phyloP scores from a whole-genome alignment of 2,888 invertebrate species.

The Brachylomia viminalis region DNA sequence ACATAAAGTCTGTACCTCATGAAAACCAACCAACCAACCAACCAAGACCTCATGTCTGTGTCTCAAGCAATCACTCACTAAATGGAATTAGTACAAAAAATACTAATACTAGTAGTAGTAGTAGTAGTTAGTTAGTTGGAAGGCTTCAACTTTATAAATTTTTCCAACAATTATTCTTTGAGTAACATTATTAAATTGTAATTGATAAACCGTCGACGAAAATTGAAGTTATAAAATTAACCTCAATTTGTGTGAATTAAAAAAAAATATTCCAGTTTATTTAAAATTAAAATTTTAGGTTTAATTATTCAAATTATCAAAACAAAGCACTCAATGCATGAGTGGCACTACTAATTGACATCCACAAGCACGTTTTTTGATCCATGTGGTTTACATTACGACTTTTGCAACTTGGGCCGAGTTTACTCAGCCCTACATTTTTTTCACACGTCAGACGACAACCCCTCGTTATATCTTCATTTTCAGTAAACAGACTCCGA shows the following conservation, averaged over 20 bases:
- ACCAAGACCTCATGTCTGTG: too few species aligned
- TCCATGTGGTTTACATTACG: neutral
- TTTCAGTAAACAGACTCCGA: constrained; percentile 40
- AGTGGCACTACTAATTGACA: neutral
- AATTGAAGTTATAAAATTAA: neutral
- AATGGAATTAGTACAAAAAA: neutral
- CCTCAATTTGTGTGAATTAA: neutral
- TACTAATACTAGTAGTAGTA: too few species aligned
- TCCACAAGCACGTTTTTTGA: neutral
- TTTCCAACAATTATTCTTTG: neutral
- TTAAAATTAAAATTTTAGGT: neutral
- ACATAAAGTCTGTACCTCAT: neutral
- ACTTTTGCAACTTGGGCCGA: too few species aligned
- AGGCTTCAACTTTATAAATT: neutral
- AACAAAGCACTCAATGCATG: neutral
- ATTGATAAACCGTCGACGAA: neutral
- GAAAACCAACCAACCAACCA: too few species aligned
- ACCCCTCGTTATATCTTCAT: constrained; percentile 23
- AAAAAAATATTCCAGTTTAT: neutral
- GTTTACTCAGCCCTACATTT: constrained; percentile 16
- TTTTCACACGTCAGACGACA: constrained; percentile 7
- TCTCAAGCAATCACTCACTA: neutral
- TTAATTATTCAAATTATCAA: neutral
- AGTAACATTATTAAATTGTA: neutral
- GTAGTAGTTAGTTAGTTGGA: neutral